These are phyloP conservation scores for Aspidapion aeneum DNA, from an alignment of 2,888 invertebrate species.

Conservation along the genomic window DNA sequence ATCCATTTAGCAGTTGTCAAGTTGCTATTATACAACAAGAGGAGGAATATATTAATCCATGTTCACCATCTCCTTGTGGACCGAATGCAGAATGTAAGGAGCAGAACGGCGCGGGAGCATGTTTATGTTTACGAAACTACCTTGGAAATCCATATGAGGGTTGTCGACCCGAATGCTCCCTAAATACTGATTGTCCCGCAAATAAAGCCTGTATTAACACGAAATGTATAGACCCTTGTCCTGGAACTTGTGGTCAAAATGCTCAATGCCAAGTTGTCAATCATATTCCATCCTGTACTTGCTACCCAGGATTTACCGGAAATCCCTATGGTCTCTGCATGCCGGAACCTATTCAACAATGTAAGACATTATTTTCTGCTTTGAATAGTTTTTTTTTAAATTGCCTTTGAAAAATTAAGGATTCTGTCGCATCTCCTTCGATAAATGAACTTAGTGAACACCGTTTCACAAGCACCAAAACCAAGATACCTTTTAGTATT, in stretches of 20 bases:
- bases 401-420: too few species aligned
- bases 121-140: slow-evolving; percentile 66
- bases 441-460: too few species aligned
- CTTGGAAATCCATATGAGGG: slow-evolving; percentile 71
- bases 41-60: slow-evolving; percentile 42
- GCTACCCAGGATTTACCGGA: slow-evolving; percentile 60
- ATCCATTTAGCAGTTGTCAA: slow-evolving; percentile 60
- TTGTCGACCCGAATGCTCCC: slow-evolving; percentile 54
- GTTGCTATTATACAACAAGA: slow-evolving; percentile 25
- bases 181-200: slow-evolving; percentile 45
- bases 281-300: slow-evolving; percentile 60
- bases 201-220: slow-evolving; percentile 52
- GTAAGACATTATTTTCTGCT: slow-evolving; percentile 32
- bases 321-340: slow-evolving; percentile 58
- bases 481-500: too few species aligned
- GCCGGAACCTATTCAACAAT: slow-evolving; percentile 29
- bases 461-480: too few species aligned
- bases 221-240: slow-evolving; percentile 55
- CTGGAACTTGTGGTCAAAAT: slow-evolving; percentile 52
- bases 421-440: too few species aligned
- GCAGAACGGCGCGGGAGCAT: slow-evolving; percentile 66
- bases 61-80: slow-evolving; percentile 57
- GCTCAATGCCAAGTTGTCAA: slow-evolving; percentile 53
- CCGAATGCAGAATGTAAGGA: slow-evolving; percentile 66
- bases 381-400: too few species aligned